A percentile compares a stretch with the other conserved stretches of the same genome.
phyloP scores from a whole-genome alignment of 35 echinoderm and acorn worm genomes.

The Lytechinus variegatus region DNA sequence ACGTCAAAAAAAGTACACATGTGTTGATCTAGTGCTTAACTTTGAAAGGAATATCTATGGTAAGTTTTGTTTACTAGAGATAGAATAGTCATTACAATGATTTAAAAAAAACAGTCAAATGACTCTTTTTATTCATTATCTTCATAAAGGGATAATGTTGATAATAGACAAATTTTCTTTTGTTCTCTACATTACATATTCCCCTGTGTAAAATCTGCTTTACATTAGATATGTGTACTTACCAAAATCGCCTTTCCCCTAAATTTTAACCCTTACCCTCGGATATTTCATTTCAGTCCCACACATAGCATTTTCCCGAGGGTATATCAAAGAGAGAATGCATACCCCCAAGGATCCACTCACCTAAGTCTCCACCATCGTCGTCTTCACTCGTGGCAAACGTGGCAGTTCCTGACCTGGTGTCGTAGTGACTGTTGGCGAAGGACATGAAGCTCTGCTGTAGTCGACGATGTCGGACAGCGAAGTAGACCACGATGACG shows the following conservation, averaged over 20 bases:
- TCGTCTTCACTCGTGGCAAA: constrained; percentile 70
- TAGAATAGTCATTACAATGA: no score
- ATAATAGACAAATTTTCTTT: no score
- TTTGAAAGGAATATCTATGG: no score
- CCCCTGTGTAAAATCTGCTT: background rate
- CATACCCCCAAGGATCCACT: constrained; percentile 10
- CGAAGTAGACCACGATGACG: constrained; percentile 73
- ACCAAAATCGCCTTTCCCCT: no score
- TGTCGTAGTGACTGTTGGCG: constrained; percentile 99
- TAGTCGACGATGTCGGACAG: constrained; percentile 84
- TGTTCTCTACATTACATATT: background rate
- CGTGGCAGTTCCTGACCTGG: constrained; percentile 83
- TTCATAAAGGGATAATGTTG: no score
- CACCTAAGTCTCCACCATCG: constrained; percentile 72
- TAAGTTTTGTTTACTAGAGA: no score
- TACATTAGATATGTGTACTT: no score
- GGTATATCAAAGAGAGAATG: background rate
- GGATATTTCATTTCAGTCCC: background rate
- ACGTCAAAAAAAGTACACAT: no score
- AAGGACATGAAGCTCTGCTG: constrained; percentile 98
- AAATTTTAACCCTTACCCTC: no score
- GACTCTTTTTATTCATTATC: no score
- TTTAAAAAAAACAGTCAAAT: no score
- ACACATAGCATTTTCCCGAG: background rate
- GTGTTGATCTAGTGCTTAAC: no score